A percentile compares a stretch with the other conserved stretches of the same genome.
Evolutionary conservation across 2,113 vertebrate species (phyloP).

Genomic region (Prunella himalayana): DNA sequence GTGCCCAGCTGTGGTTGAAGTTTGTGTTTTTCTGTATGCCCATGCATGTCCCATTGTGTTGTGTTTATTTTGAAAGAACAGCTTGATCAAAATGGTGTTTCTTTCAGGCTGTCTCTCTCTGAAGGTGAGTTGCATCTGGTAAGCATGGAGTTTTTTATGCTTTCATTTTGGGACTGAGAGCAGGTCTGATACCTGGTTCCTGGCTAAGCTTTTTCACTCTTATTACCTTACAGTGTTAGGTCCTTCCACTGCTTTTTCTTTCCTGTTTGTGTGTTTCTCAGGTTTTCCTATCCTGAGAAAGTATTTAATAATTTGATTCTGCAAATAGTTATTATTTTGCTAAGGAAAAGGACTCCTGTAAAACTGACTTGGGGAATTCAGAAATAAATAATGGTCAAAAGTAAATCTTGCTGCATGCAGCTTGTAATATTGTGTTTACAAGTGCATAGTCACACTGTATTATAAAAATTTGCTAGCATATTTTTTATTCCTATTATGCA

Average conservation of each 20-base stretch:
- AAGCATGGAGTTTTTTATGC: not conserved
- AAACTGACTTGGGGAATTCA: not conserved
- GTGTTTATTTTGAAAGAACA: not conserved
- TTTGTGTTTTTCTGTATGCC: not conserved
- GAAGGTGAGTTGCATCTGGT: not conserved
- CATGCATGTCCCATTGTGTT: not conserved
- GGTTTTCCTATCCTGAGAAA: not conserved
- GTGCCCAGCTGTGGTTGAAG: not conserved
- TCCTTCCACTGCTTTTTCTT: not conserved
- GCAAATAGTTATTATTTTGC: not conserved
- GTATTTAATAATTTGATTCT: not conserved
- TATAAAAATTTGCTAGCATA: not conserved
- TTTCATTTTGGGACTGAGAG: not conserved
- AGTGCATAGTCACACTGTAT: not conserved
- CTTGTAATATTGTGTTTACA: not conserved
- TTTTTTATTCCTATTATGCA: not conserved
- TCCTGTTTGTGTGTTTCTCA: not conserved
- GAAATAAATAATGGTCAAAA: not conserved
- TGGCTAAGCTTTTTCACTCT: not conserved
- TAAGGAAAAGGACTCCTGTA: not conserved
- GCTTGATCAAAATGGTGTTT: not conserved
- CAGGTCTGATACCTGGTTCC: not conserved
- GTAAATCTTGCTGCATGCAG: not conserved
- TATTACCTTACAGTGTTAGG: not conserved
- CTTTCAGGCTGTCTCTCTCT: not conserved